Base-by-base conservation (phyloP, 2,888 invertebrate species). In the Microctonus hyperodae region DNA sequence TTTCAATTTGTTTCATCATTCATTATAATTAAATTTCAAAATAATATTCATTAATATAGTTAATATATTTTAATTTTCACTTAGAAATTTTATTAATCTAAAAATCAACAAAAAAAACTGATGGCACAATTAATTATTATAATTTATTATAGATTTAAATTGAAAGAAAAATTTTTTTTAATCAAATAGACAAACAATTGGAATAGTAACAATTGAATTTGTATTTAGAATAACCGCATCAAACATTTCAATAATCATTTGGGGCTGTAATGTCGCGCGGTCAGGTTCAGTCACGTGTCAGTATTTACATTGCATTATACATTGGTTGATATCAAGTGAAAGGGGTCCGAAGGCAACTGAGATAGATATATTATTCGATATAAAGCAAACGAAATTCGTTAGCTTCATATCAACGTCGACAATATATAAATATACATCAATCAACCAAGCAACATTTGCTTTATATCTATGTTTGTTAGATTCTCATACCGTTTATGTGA, bases 301-400 rank as follows among this genome's bases (percentile, higher is more conserved):
- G 71, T 78, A 77, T 78, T 76, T 77, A 72, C 73, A 68, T 64
- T 73, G 73, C 57, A 73, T 63, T 63, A 62, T 31, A 9, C 31
- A 63, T 63, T 28, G 37, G 13, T 53, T 63, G 25, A 22, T 25
- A 53, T 63, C 13, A 63, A 63, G 37, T 40, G 55, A 44, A 62
- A 63, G 53, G 63, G 20, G 55, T 28, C 10, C 28, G 20, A 9
- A n/a, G 11, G n/a, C 25, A 55, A 16, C 11, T 5, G n/a, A 28
- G 7, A 16, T 44, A 20, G 16, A 44, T 44, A 44, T 9, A 44
- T 20, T 16, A 44, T 16, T n/a, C 44, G 16, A 16, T 44, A n/a
- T 7, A 44, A 16, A 28, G 23, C 7, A 28, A 51, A 28, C n/a
- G 23, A 20, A 50, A 50, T 23, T 50, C 10, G 13, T 23, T 50